Evolutionary conservation across 2,888 invertebrate genomes (phyloP).

Genomic region (Anoplius nigerrimus): DNA sequence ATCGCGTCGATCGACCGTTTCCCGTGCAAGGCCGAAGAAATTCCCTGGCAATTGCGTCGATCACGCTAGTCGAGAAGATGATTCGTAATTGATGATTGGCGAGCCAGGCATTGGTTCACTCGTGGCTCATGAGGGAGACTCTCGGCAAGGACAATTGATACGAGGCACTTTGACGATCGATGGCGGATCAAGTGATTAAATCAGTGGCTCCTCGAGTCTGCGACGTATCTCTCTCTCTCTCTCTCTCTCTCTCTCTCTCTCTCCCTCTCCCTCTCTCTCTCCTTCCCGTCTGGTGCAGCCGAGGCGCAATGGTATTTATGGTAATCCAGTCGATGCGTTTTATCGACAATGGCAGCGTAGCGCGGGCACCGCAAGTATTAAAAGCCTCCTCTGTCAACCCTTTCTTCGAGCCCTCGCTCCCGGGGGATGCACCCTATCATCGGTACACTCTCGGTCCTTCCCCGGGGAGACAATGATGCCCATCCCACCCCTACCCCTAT

Average conservation of each 20-base stretch:
- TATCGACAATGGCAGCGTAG: conserved; percentile 66
- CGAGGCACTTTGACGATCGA: too few species aligned
- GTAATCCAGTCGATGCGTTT: conserved; percentile 69
- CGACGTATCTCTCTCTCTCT: too few species aligned
- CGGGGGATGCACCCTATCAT: conserved; percentile 73
- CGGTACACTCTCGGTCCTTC: conserved; percentile 66
- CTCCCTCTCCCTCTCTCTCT: neutral
- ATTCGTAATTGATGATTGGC: too few species aligned
- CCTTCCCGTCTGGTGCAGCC: neutral
- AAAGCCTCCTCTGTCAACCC: conserved; percentile 72
- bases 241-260: neutral
- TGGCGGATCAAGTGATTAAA: too few species aligned
- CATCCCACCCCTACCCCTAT: conserved; percentile 38
- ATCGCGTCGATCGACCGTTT: neutral
- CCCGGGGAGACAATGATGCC: conserved; percentile 69
- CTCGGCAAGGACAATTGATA: too few species aligned
- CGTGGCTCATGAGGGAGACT: neutral
- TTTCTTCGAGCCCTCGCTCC: conserved; percentile 64
- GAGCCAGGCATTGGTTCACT: too few species aligned
- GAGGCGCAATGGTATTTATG: conserved; percentile 58
- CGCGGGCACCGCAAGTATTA: conserved; percentile 68
- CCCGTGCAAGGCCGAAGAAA: neutral
- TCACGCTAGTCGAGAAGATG: too few species aligned
- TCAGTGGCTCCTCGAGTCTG: too few species aligned
- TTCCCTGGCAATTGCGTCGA: too few species aligned